A percentile compares a stretch with the other conserved stretches of the same genome.
These are phyloP conservation scores for Malthinus seriepunctatus DNA, from an alignment of 2,888 invertebrate species.

Conservation along the genomic window DNA sequence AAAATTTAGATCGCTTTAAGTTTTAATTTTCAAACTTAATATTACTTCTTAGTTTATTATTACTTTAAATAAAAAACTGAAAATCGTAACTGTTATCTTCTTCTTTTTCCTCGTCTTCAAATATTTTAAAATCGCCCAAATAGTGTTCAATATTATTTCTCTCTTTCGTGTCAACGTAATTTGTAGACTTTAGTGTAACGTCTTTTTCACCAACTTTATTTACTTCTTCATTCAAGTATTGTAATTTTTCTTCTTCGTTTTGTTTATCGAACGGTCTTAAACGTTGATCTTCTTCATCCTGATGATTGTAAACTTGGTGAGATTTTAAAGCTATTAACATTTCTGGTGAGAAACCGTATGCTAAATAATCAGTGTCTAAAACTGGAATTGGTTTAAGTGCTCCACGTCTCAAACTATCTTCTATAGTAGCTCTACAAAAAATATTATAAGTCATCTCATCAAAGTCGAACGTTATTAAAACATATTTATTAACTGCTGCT, in stretches of 20 bases:
- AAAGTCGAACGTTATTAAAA: too few relatives aligned
- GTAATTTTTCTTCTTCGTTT: constrained; percentile 16
- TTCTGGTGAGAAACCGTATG: constrained; percentile 24
- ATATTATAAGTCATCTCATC: not conserved
- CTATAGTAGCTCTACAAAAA: constrained; percentile 31
- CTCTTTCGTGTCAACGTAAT: too few relatives aligned
- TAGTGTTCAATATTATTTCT: too few relatives aligned
- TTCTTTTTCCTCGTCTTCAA: too few relatives aligned
- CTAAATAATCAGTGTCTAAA: constrained; percentile 1
- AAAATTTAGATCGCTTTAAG: too few relatives aligned
- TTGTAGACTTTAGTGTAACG: not conserved
- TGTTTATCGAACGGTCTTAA: constrained; percentile 24
- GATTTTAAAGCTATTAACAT: constrained; percentile 27
- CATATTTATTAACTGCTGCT: too few relatives aligned
- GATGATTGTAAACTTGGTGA: constrained; percentile 18
- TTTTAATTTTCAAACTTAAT: too few relatives aligned
- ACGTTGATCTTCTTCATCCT: constrained; percentile 27
- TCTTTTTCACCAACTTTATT: not conserved
- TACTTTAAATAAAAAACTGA: too few relatives aligned
- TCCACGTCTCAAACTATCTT: constrained; percentile 26
- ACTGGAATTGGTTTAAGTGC: constrained; percentile 15
- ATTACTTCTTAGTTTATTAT: too few relatives aligned
- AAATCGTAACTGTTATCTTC: too few relatives aligned
- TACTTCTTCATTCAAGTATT: constrained; percentile 6
- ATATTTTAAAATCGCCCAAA: too few relatives aligned